phyloP scores from a whole-genome alignment of 2,113 vertebrate genomes.

The Ammospiza caudacuta region DNA sequence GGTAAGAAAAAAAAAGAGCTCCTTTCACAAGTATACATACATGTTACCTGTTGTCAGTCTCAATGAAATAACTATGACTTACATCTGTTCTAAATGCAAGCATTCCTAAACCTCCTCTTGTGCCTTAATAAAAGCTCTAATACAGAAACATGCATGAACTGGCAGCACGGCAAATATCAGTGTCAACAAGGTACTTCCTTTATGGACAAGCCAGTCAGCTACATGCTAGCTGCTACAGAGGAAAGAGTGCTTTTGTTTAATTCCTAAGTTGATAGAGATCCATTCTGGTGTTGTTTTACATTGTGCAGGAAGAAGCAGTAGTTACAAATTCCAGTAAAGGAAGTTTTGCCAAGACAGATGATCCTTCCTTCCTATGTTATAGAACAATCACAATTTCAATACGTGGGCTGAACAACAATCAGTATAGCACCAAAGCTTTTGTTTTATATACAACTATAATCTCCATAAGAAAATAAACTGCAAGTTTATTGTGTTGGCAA shows the following conservation, averaged over 20 bases:
- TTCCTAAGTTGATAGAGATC: background rate
- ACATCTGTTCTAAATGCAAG: background rate
- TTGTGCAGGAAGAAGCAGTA: background rate
- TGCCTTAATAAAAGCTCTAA: background rate
- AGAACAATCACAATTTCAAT: background rate
- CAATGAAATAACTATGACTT: background rate
- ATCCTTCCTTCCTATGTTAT: background rate
- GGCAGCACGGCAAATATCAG: background rate
- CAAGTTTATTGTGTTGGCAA: background rate
- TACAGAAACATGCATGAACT: background rate
- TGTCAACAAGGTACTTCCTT: background rate
- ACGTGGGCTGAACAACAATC: background rate
- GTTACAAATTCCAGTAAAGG: background rate
- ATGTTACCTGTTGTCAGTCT: background rate
- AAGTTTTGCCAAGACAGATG: background rate
- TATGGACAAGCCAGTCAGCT: background rate
- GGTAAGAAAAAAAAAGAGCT: background rate
- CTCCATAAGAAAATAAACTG: slow-evolving; percentile 6
- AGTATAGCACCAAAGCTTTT: background rate
- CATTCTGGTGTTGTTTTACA: background rate
- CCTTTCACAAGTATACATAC: background rate
- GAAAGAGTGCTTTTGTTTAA: background rate
- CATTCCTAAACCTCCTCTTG: background rate
- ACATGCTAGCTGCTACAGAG: background rate
- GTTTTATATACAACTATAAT: background rate